A percentile compares a stretch with the other conserved stretches of the same genome.
Conservation (phyloP, 2,888 invertebrate genomes). For the Spisula solida region DNA sequence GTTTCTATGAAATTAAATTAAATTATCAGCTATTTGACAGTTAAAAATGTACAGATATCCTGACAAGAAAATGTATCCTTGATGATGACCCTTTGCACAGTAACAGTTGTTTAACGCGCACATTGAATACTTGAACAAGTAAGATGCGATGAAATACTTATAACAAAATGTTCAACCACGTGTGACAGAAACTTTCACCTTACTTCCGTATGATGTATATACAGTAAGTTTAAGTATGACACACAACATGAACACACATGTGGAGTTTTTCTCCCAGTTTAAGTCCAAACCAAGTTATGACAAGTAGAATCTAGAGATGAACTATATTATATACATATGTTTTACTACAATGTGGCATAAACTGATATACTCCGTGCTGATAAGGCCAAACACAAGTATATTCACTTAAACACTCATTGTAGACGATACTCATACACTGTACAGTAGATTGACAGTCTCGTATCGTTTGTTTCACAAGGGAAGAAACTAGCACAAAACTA, state of each 20-base stretch:
- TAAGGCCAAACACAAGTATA: not conserved
- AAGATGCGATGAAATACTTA: not conserved
- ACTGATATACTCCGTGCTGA: not conserved
- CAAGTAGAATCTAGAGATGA: not conserved
- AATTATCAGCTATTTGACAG: not conserved
- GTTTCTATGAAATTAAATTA: too few relatives aligned
- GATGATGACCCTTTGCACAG: slow-evolving; percentile 26
- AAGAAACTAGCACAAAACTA: slow-evolving; percentile 1
- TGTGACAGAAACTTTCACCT: not conserved
- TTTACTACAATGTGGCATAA: slow-evolving; percentile 11
- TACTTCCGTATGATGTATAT: not conserved
- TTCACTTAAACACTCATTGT: not conserved
- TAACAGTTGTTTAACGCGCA: not conserved
- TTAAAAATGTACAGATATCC: not conserved
- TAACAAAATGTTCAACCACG: not conserved
- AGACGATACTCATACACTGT: not conserved
- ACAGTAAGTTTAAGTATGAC: not conserved
- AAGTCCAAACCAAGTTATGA: not conserved
- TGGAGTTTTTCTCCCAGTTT: slow-evolving; percentile 2
- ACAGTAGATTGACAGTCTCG: not conserved
- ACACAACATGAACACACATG: not conserved
- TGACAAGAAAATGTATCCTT: slow-evolving; percentile 50
- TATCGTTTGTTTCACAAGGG: not conserved
- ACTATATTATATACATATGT: not conserved
- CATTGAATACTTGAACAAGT: slow-evolving; percentile 9